Evolutionary conservation across 2,797 vertebrate species (phyloP), one percentile per base, ranked within the genome.

Genomic region (Enteromius argenteus): DNA sequence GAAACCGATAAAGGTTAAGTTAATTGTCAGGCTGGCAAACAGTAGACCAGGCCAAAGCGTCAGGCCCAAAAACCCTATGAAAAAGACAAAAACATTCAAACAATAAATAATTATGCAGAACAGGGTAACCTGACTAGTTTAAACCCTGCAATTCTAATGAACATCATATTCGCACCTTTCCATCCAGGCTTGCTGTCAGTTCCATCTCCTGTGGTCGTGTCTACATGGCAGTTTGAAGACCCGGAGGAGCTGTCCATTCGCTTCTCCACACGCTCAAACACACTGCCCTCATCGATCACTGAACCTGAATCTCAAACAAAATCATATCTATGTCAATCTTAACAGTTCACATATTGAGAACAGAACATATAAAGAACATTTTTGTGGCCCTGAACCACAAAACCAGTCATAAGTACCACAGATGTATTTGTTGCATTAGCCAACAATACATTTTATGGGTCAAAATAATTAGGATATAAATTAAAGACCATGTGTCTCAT

Each of bases 181-280:
- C 94, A 92, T 84, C 91, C 32, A 37, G 90, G 5, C 2, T 87
- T 67, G 86, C 79, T 90, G 11, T 97, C 97, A 0, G 84, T 49
- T 46, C 90, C 92, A n/a, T 92, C 94, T 66, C 93, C 93, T 23
- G 97, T 99, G 10, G 97, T 99, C 0, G 97, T 99, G 89, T 97
- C 97, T 1, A 98, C 98, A 46, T 92, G 81, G 19, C 98, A 99
- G 13, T 94, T 89, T 0, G 97, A 99, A 0, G 98, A 98, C 19
- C 91, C 94, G 0, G 97, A 97, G 0, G 97, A 97, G 85, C 87
- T 94, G 35, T 95, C 94, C 56, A 89, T 96, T 86, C 92, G 96
- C 89, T 95, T 90, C 35, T 93, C 91, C 27, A 81, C 93, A 66
- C 94, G 90, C 32, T 95, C 96, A 83, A 92, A 95, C 77, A 96